Percentiles rank a stretch among this genome's conserved stretches.
Evolutionary conservation across 2,888 invertebrate species (phyloP).

Genomic region (Clitarchus hookeri): DNA sequence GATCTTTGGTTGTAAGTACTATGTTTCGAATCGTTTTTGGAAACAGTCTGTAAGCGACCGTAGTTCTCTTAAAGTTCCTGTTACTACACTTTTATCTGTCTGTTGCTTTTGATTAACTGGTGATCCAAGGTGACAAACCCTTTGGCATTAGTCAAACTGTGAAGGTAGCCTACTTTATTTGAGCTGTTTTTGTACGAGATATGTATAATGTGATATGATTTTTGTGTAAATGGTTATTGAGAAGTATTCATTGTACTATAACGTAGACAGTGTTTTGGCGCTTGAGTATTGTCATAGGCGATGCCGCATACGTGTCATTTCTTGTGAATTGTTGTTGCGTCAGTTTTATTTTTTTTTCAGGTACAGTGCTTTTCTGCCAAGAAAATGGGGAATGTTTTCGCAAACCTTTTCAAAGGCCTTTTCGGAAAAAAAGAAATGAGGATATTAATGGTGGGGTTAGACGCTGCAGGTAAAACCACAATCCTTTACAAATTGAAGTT

Average conservation of each 20-base stretch:
- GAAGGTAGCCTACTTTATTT: background rate
- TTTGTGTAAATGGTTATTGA: background rate
- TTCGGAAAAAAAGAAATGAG: constrained; percentile 99
- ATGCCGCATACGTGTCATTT: constrained; percentile 6
- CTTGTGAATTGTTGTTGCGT: background rate
- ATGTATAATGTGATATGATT: background rate
- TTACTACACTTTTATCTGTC: background rate
- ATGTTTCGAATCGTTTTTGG: background rate
- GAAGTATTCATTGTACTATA: background rate
- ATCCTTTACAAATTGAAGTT: constrained; percentile 99
- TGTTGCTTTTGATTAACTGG: constrained; percentile 21
- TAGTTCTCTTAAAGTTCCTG: background rate
- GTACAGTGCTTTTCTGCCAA: background rate
- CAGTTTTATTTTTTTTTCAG: background rate
- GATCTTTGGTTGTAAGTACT: constrained; percentile 57
- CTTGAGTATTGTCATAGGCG: background rate
- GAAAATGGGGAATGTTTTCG: constrained; percentile 97
- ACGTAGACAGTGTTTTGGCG: background rate
- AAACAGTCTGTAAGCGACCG: background rate
- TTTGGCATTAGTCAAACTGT: background rate
- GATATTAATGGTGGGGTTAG: constrained; percentile 99
- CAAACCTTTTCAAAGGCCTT: constrained; percentile 97
- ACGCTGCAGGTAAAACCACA: constrained; percentile 99
- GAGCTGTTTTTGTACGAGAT: background rate
- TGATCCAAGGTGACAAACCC: constrained; percentile 35